phyloP scores from a whole-genome alignment of 2,888 invertebrate species.

The Zaprionus obscuricornis region DNA sequence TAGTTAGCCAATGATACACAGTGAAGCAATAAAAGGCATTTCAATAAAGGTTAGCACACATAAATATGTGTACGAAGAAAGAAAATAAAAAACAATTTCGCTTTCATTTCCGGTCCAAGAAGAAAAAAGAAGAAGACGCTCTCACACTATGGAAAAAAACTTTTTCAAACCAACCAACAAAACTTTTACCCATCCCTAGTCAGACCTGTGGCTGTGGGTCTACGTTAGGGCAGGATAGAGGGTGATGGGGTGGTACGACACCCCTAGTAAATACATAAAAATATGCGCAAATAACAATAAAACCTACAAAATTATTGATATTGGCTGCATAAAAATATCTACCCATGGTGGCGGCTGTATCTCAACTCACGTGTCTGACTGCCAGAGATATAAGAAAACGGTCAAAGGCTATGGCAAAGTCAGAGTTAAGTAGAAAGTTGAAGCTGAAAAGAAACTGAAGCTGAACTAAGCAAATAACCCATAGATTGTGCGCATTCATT shows the following conservation, averaged over 20 bases:
- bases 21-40: conserved; percentile 40
- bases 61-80: no score
- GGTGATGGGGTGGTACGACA: not conserved
- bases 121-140: conserved; percentile 5
- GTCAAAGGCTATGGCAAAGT: not conserved
- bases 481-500: conserved; percentile 37
- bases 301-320: conserved; percentile 75
- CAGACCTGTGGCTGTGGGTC: not conserved
- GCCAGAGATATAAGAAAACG: not conserved
- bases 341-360: conserved; percentile 52
- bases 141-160: no score
- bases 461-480: conserved; percentile 64
- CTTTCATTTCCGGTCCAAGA: conserved; percentile 45
- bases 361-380: conserved; percentile 30
- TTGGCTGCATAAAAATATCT: conserved; percentile 65
- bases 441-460: conserved; percentile 1
- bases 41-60: conserved; percentile 56
- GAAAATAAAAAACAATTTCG: conserved; percentile 55
- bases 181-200: conserved; percentile 15
- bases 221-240: conserved; percentile 4
- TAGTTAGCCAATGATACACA: conserved; percentile 1
- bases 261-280: conserved; percentile 66
- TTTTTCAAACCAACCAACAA: conserved; percentile 22
- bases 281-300: conserved; percentile 77
- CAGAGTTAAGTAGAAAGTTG: not conserved